Percentiles rank a stretch among this genome's conserved stretches.
Evolutionary conservation across 2,888 invertebrate genomes (phyloP).

Genomic region (Pecten maximus): DNA sequence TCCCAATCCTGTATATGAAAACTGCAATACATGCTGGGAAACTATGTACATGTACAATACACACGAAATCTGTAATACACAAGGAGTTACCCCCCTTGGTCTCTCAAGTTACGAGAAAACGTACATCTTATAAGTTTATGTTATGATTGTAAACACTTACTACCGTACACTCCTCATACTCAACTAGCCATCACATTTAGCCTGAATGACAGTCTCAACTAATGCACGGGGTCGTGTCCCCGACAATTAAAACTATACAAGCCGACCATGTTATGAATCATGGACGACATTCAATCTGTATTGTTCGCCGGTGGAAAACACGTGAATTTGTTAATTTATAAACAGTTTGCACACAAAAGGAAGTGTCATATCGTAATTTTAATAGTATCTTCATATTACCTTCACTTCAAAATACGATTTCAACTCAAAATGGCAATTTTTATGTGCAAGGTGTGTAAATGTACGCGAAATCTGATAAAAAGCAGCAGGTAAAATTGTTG

Average conservation of each 20-base stretch:
- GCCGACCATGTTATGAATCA: conserved; percentile 5
- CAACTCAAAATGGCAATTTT: conserved; percentile 33
- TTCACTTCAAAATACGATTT: not conserved
- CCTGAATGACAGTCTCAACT: not conserved
- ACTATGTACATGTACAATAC: no score
- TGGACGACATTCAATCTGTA: not conserved
- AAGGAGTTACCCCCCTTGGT: not conserved
- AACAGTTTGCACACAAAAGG: not conserved
- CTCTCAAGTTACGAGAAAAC: not conserved
- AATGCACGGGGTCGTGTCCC: not conserved
- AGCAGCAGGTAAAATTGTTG: conserved; percentile 38
- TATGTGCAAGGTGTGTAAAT: not conserved
- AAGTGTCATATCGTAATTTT: not conserved
- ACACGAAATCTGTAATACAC: not conserved
- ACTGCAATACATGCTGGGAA: no score
- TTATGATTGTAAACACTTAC: not conserved
- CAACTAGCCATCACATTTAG: not conserved
- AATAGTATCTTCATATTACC: not conserved
- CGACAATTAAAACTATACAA: not conserved
- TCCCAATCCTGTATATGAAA: no score
- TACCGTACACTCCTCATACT: not conserved
- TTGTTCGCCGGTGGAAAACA: not conserved
- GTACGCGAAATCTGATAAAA: conserved; percentile 37
- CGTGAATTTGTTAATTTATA: not conserved
- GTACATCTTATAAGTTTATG: not conserved